A percentile compares a stretch with the other conserved stretches of the same genome.
Conservation (phyloP, 2,113 vertebrate genomes). For the Bubo bubo region DNA sequence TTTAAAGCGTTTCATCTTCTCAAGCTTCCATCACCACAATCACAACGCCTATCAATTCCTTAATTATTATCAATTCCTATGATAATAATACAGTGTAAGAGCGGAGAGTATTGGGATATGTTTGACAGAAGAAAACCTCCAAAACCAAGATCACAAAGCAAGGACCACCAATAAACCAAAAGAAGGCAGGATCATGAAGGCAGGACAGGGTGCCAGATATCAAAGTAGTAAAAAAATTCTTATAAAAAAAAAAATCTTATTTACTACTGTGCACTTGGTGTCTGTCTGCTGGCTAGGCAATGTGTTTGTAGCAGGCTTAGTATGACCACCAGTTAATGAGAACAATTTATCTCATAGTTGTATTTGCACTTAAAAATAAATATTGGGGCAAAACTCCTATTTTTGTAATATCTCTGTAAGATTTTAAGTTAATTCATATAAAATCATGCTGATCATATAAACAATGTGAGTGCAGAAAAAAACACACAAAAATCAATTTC, state of each 20-base stretch:
- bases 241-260: not conserved
- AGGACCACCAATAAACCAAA: not conserved
- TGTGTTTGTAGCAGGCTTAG: not conserved
- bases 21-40: not conserved
- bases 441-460: not conserved
- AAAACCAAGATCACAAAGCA: not conserved
- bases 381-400: not conserved
- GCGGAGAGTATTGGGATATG: not conserved
- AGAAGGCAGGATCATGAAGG: not conserved
- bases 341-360: not conserved
- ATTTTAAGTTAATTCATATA: not conserved
- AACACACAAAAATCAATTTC: not conserved
- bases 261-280: not conserved
- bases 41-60: not conserved
- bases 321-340: not conserved
- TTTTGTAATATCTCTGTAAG: not conserved
- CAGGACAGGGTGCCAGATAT: not conserved
- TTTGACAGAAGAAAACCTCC: not conserved
- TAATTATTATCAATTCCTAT: too few species aligned
- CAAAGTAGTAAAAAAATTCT: not conserved
- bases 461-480: not conserved
- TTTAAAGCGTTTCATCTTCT: not conserved
- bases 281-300: not conserved
- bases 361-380: not conserved
- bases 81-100: not conserved